Percentiles rank a stretch among this genome's conserved stretches.
Conservation (phyloP, 2,797 vertebrate genomes). For the Chaenodraco wilsoni region DNA sequence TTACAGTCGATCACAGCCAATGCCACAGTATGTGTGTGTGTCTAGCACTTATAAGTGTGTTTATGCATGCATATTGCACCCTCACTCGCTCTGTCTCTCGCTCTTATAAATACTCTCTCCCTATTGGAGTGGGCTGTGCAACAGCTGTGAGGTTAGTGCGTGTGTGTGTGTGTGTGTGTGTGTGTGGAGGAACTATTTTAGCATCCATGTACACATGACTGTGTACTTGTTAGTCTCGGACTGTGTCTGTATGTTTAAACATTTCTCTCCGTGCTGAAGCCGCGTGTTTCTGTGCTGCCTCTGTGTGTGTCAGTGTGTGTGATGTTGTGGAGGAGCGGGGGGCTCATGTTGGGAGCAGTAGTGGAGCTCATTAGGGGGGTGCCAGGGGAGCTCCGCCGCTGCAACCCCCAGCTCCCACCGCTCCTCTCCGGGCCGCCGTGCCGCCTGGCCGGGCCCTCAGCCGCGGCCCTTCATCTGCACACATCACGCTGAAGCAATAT, state of each 20-base stretch:
- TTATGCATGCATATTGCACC: constrained; percentile 49
- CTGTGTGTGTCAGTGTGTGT: constrained; percentile 41
- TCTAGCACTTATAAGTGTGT: constrained; percentile 21
- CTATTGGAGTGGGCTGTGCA: constrained; percentile 37
- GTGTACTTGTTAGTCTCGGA: constrained; percentile 42
- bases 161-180: constrained; percentile 12
- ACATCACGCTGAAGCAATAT: constrained; percentile 48
- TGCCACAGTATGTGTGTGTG: constrained; percentile 29
- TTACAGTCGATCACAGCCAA: constrained; percentile 7
- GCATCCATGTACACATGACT: constrained; percentile 31
- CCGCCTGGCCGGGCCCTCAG: constrained; percentile 69
- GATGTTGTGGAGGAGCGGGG: constrained; percentile 64
- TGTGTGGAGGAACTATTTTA: constrained; percentile 19
- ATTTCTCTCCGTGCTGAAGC: constrained; percentile 42
- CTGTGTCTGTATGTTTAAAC: constrained; percentile 56
- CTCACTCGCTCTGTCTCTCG: constrained; percentile 8
- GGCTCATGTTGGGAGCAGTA: constrained; percentile 67
- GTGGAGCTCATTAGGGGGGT: constrained; percentile 76
- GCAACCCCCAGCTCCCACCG: constrained; percentile 55
- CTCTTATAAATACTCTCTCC: constrained; percentile 33
- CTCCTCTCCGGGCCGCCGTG: constrained; percentile 62
- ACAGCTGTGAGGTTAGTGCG: constrained; percentile 39
- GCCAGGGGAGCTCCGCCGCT: constrained; percentile 66
- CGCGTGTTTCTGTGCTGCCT: constrained; percentile 24
- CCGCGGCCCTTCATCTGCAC: constrained; percentile 68